Evolutionary conservation across 2,113 vertebrate species (phyloP), one percentile per base, ranked within the genome.

Genomic region (Panthera leo): DNA sequence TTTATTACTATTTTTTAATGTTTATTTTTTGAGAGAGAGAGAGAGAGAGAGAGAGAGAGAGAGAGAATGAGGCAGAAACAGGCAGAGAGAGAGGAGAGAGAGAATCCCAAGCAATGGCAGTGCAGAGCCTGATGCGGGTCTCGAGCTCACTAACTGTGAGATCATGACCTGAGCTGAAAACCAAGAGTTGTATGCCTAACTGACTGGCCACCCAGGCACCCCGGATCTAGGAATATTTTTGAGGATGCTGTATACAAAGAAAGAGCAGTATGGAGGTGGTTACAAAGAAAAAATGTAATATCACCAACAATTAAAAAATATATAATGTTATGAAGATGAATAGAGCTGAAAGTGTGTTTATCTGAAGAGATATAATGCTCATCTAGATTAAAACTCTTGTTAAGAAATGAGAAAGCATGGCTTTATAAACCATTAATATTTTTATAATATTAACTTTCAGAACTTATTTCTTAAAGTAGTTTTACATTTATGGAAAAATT

Each of bases 401-500:
- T 94, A 94, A 85, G 53, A 82, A 68, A 42, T 53, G 34, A 70
- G 27, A 67, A 9, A 82, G 23, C 14, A 78, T 42, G 67, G 63
- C 42, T 92, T 94, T 68, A 67, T 67, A 85, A 39, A 63, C 7
- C 10, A 55, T 48, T 85, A 97, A 75, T 10, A 68, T 76, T 92
- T 89, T 83, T 63, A 48, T 93, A 65, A 78, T 53, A 68, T 4
- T 82, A n/a, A 80, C 27, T 71, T 67, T 2, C 70, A 90, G 90
- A 93, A 76, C 16, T 48, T 88, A 6, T 36, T 88, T 89, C 61
- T 89, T 86, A 93, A 13, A 79, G 5, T 42, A 82, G 36, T 70
- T 87, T 95, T 87, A 84, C 6, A 23, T 90, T 92, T 92, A 86
- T 5, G 82, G 29, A 92, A 82, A 76, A n/a, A 78, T 48, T 76